Percentiles rank a stretch among this genome's conserved stretches.
Evolutionary conservation across 2,113 vertebrate genomes (phyloP).

Genomic region (Trachemys scripta): DNA sequence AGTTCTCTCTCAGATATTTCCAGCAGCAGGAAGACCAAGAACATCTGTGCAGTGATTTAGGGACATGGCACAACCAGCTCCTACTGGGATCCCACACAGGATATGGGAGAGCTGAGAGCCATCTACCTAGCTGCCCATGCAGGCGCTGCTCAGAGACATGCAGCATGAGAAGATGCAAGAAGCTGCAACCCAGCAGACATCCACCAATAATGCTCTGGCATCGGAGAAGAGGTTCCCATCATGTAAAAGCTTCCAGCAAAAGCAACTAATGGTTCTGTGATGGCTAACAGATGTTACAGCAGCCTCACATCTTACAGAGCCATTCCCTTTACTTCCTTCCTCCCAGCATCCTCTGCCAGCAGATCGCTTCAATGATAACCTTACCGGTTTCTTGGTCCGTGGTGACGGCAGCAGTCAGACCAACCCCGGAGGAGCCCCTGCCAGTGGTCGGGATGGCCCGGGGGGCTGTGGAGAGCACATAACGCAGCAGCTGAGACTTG

Average conservation of each 20-base stretch:
- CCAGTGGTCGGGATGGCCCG: constrained; percentile 95
- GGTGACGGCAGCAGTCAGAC: constrained; percentile 94
- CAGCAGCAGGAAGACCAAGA: background rate
- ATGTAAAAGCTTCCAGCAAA: background rate
- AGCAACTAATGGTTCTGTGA: accelerated
- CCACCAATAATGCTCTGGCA: background rate
- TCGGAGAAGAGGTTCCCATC: background rate
- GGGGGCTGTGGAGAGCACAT: constrained; percentile 92
- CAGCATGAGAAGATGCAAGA: background rate
- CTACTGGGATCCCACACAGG: background rate
- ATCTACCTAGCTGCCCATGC: background rate
- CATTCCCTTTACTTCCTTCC: background rate
- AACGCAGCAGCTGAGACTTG: constrained; percentile 96
- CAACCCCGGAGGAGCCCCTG: constrained; percentile 96
- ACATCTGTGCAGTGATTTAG: background rate
- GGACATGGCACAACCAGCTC: background rate
- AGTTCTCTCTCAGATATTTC: background rate
- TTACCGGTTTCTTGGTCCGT: constrained; percentile 96
- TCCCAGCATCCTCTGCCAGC: accelerated
- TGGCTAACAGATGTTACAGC: background rate
- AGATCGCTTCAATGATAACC: background rate
- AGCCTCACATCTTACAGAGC: background rate
- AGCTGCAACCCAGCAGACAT: background rate
- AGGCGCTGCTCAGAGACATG: accelerated
- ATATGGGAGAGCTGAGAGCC: background rate